Evolutionary conservation across 2,888 invertebrate genomes (phyloP), one percentile per base, ranked within the genome.

Genomic region (Cyclophora albipunctata): DNA sequence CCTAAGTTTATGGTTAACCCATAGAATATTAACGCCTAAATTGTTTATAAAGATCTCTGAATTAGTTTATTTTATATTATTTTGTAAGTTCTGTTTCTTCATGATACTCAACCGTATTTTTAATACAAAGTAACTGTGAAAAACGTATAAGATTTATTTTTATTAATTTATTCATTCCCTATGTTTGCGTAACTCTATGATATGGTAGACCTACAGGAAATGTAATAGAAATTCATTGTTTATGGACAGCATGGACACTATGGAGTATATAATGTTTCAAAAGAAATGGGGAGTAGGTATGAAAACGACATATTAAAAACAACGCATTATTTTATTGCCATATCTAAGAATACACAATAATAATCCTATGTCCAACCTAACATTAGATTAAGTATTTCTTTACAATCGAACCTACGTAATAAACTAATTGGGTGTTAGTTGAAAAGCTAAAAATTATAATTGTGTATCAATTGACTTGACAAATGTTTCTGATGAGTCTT

Each of bases 301-400:
- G 68, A 69, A 69, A 51, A 59, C 54, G 49, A 53, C 56, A 52
- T 60, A 20, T 56, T 64, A 53, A 71, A 78, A 84, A 80, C 79
- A 78, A 81, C 81, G 78, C 76, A 79, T 71, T 71, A 72, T 83
- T 84, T 87, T 81, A 85, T 83, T 87, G 81, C 73, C 81, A 75
- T 78, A 78, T 80, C 78, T 79, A 82, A 82, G 78, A 75, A 84
- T 87, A 86, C 86, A 87, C 84, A 87, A 85, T 84, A 81, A 75
- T 81, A 85, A 81, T 84, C 70, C 20, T 71, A 69, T 75, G 79
- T 65, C 71, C 69, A 68, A 71, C 71, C 68, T 64, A 63, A 74
- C 60, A 63, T 63, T 52, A 57, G 60, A 51, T 65, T 60, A 53
- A 53, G 46, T 42, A 47, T 20, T 20, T 20, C 20, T 20, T 20